Percentiles rank a stretch among this genome's conserved stretches.
phyloP scores from a whole-genome alignment of 2,797 vertebrate species.

The Syndactyla subalaris region DNA sequence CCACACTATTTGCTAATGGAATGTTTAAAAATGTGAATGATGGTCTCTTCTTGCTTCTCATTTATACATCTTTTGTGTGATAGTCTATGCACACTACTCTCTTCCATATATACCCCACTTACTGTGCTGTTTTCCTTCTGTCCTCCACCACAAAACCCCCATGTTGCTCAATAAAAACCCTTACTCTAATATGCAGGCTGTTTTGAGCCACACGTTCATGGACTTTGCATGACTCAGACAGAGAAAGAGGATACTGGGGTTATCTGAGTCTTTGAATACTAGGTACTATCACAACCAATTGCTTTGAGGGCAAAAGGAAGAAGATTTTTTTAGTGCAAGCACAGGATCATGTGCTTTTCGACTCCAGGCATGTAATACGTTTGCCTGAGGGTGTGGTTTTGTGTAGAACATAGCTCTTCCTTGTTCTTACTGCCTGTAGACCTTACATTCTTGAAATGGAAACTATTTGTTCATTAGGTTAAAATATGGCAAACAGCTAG shows the following conservation, averaged over 20 bases:
- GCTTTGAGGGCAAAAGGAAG: constrained; percentile 9
- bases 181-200: not conserved
- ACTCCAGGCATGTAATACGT: not conserved
- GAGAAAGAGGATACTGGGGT: not conserved
- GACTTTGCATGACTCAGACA: not conserved
- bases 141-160: not conserved
- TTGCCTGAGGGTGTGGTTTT: constrained; percentile 20
- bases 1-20: not conserved
- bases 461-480: not conserved
- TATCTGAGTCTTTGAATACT: not conserved
- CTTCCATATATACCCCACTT: not conserved
- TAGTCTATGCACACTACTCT: not conserved
- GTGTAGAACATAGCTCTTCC: not conserved
- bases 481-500: not conserved
- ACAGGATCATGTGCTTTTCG: not conserved
- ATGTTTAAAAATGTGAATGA: not conserved
- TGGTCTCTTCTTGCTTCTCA: not conserved
- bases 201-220: not conserved
- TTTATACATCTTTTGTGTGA: not conserved
- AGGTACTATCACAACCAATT: not conserved
- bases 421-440: not conserved
- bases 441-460: not conserved
- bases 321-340: not conserved
- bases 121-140: not conserved
- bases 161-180: not conserved